phyloP scores from a whole-genome alignment of 2,113 vertebrate species.

The Cygnus atratus region DNA sequence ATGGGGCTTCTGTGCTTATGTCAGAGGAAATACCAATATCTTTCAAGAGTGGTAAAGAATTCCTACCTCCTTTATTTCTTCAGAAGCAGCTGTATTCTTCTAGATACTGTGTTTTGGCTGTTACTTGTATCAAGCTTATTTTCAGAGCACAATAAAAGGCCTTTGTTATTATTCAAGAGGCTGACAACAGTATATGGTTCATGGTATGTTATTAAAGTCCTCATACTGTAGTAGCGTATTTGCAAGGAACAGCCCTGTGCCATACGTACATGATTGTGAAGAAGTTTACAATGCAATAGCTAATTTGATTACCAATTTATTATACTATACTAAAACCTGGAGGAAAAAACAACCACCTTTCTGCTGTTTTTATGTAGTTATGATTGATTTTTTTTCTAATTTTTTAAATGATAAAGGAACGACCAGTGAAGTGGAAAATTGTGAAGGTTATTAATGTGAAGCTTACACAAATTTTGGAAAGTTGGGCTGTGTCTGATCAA shows the following conservation, averaged over 20 bases:
- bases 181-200: neutral
- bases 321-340: neutral
- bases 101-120: fast-evolving
- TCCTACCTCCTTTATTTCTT: neutral
- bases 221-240: neutral
- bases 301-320: neutral
- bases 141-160: neutral
- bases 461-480: neutral
- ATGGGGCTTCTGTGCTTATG: neutral
- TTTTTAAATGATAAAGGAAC: neutral
- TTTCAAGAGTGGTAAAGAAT: neutral
- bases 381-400: neutral
- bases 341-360: neutral
- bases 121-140: neutral
- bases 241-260: neutral
- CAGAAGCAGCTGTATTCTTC: neutral
- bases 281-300: neutral
- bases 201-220: neutral
- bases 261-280: neutral
- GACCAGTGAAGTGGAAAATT: neutral
- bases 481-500: neutral
- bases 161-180: neutral
- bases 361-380: neutral
- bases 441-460: neutral
- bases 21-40: neutral